These are phyloP conservation scores for Toxonevra muliebris DNA, from an alignment of 2,888 invertebrate species.

Conservation along the genomic window DNA sequence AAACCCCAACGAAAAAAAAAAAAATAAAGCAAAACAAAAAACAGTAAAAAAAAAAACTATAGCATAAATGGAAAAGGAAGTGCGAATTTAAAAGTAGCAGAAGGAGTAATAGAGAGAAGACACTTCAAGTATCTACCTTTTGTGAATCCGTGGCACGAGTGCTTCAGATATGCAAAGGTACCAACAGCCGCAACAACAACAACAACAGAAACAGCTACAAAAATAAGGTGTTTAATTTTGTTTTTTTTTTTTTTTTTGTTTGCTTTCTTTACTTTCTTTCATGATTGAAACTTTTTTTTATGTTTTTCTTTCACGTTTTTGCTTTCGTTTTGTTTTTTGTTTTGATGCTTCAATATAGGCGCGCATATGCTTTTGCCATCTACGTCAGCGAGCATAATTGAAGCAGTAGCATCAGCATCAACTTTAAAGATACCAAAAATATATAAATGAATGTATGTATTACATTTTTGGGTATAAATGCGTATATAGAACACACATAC, in stretches of 20 bases:
- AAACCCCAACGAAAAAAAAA: too few relatives aligned
- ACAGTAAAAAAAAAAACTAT: too few relatives aligned
- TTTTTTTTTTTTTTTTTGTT: too few relatives aligned
- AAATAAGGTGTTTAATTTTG: neutral
- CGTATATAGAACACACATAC: neutral
- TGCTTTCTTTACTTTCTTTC: too few relatives aligned
- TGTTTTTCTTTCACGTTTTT: neutral
- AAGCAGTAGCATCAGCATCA: too few relatives aligned
- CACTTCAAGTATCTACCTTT: too few relatives aligned
- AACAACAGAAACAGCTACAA: constrained; percentile 7
- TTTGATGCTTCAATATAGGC: too few relatives aligned
- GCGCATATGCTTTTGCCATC: too few relatives aligned
- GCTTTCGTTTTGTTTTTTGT: neutral
- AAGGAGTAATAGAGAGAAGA: neutral
- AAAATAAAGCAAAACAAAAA: too few relatives aligned
- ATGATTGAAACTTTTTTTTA: neutral
- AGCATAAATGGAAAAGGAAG: too few relatives aligned
- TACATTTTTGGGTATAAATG: neutral
- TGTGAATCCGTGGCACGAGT: too few relatives aligned
- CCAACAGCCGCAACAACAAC: constrained; percentile 5
- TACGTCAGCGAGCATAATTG: too few relatives aligned
- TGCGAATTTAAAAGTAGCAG: neutral
- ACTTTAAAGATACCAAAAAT: neutral
- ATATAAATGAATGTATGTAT: neutral
- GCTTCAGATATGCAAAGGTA: neutral